Percentiles rank a stretch among this genome's conserved stretches.
Evolutionary conservation across 2,888 invertebrate genomes (phyloP).

Genomic region (Ectemnius continuus): DNA sequence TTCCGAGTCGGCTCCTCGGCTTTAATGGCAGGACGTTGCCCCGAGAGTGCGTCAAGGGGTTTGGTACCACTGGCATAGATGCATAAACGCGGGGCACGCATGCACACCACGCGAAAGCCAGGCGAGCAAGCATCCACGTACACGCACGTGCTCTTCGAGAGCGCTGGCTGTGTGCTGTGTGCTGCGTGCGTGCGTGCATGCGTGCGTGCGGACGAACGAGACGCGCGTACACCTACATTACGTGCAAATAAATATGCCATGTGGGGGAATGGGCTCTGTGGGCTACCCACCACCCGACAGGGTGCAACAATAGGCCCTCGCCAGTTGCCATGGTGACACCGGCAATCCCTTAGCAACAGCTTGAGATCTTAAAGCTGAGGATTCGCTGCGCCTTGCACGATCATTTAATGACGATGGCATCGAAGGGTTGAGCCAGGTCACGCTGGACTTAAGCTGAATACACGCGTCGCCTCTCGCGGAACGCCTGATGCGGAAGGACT

Average conservation of each 20-base stretch:
- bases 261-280: constrained; percentile 49
- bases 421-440: constrained; percentile 18
- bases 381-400: constrained; percentile 64
- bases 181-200: constrained; percentile 19
- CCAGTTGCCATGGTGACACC: constrained; percentile 76
- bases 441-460: constrained; percentile 10
- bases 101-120: constrained; percentile 20
- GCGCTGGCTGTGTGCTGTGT: constrained; percentile 28
- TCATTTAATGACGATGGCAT: constrained; percentile 64
- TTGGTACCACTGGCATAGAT: constrained; percentile 78
- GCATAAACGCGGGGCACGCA: constrained; percentile 66
- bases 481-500: no score
- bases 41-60: constrained; percentile 68
- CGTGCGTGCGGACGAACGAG: constrained; percentile 63
- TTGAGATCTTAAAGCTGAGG: constrained; percentile 77
- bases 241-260: constrained; percentile 77
- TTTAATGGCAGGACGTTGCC: constrained; percentile 76
- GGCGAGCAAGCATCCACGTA: constrained; percentile 39
- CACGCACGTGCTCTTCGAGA: constrained; percentile 24
- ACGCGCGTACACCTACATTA: constrained; percentile 63
- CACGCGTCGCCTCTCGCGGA: neutral
- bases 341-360: constrained; percentile 78
- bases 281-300: constrained; percentile 59
- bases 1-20: constrained; percentile 64
- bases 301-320: constrained; percentile 77